phyloP scores from a whole-genome alignment of 1,140 invertebrate species.

The Cydia strobilella region DNA sequence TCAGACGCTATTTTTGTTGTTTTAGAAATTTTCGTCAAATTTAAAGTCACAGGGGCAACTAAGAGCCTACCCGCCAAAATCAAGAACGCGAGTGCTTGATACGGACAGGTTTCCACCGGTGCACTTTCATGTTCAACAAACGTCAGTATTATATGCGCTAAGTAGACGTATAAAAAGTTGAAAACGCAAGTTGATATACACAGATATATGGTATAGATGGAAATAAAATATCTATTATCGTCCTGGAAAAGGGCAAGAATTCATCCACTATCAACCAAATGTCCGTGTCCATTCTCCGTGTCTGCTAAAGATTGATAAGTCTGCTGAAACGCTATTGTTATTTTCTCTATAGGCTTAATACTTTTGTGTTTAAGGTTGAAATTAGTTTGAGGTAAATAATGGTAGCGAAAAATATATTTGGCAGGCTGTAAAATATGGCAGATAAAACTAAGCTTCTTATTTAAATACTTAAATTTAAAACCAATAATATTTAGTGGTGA shows the following conservation, averaged over 20 bases:
- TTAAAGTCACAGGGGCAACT: too few relatives aligned
- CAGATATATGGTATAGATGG: background rate
- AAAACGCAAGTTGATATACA: background rate
- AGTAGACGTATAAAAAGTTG: background rate
- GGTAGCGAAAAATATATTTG: background rate
- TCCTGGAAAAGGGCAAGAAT: constrained; percentile 6
- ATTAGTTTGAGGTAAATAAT: background rate
- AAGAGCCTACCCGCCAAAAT: too few relatives aligned
- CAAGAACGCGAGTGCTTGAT: too few relatives aligned
- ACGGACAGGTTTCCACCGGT: too few relatives aligned
- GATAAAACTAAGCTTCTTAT: too few relatives aligned
- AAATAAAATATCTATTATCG: background rate
- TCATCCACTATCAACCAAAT: constrained; percentile 19
- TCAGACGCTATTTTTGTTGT: too few relatives aligned
- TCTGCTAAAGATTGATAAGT: constrained; percentile 26
- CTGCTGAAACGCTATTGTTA: background rate
- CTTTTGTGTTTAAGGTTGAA: background rate
- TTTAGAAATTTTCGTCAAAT: too few relatives aligned
- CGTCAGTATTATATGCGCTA: too few relatives aligned
- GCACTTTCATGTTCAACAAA: too few relatives aligned
- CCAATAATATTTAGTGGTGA: too few relatives aligned
- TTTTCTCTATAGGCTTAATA: background rate
- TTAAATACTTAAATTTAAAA: too few relatives aligned
- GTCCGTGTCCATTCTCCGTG: background rate
- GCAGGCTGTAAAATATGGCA: background rate